A percentile compares a stretch with the other conserved stretches of the same genome.
Evolutionary conservation across 2,888 invertebrate species (phyloP).

Genomic region (Phytoseiulus persimilis): DNA sequence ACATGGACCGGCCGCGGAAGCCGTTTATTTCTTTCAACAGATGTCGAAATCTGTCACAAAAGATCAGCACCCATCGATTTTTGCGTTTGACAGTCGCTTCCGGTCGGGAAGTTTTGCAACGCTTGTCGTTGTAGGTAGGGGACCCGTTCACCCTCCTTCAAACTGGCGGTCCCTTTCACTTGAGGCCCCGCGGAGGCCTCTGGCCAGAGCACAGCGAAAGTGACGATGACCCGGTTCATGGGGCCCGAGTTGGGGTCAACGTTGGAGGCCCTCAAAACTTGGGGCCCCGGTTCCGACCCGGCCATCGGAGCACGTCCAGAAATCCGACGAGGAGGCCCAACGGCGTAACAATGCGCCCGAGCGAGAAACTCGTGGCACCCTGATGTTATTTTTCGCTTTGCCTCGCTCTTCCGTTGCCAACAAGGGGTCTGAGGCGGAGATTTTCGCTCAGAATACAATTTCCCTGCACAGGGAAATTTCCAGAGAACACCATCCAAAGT

Average conservation of each 20-base stretch:
- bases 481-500: no score
- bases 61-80: not conserved
- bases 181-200: not conserved
- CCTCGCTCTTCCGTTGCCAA: no score
- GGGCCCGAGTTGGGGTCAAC: not conserved
- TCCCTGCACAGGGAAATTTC: not conserved
- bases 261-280: not conserved
- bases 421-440: not conserved
- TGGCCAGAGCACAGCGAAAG: not conserved
- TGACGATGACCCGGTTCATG: not conserved
- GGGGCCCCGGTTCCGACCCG: conserved; percentile 5
- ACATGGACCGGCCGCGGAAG: no score
- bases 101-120: not conserved
- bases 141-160: not conserved
- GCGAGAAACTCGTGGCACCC: not conserved
- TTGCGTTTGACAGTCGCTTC: not conserved
- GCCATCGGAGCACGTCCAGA: not conserved
- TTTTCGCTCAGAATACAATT: not conserved
- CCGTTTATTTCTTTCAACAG: not conserved
- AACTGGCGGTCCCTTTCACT: not conserved
- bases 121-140: not conserved
- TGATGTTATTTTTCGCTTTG: no score
- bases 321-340: not conserved
- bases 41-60: not conserved
- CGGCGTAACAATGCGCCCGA: not conserved